A percentile compares a stretch with the other conserved stretches of the same genome.
Conservation (phyloP, 2,888 invertebrate species). For the Cenopis cana region DNA sequence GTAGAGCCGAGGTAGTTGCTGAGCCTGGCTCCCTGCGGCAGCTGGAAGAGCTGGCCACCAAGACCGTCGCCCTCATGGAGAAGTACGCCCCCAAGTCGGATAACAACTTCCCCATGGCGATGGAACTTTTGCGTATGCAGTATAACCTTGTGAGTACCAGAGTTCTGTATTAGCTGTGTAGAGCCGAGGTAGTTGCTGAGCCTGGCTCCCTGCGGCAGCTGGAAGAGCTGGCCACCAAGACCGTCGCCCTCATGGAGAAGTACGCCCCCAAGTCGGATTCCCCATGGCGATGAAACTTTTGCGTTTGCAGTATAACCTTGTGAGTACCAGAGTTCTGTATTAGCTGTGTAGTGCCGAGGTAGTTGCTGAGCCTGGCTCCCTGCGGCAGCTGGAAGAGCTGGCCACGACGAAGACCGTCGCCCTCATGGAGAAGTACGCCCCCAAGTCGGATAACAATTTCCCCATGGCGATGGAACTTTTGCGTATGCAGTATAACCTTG, state of each 20-base stretch:
- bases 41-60: slow-evolving; percentile 56
- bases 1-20: too few species aligned
- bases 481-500: slow-evolving; percentile 34
- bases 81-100: slow-evolving; percentile 48
- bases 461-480: slow-evolving; percentile 24
- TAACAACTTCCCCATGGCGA: slow-evolving; percentile 16
- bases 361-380: slow-evolving; percentile 40
- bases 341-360: too few species aligned
- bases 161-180: too few species aligned
- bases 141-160: slow-evolving; percentile 37
- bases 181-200: too few species aligned
- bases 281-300: slow-evolving; percentile 24
- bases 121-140: slow-evolving; percentile 28
- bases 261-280: slow-evolving; percentile 43
- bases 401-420: slow-evolving; percentile 54
- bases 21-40: slow-evolving; percentile 50
- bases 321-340: slow-evolving; percentile 15
- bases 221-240: slow-evolving; percentile 55
- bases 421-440: slow-evolving; percentile 58
- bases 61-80: slow-evolving; percentile 59
- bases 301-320: slow-evolving; percentile 34
- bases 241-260: slow-evolving; percentile 61
- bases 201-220: slow-evolving; percentile 53
- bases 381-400: slow-evolving; percentile 57
- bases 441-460: slow-evolving; percentile 18